phyloP scores from a whole-genome alignment of 2,888 invertebrate species.

The Chalcosyrphus nemorum region DNA sequence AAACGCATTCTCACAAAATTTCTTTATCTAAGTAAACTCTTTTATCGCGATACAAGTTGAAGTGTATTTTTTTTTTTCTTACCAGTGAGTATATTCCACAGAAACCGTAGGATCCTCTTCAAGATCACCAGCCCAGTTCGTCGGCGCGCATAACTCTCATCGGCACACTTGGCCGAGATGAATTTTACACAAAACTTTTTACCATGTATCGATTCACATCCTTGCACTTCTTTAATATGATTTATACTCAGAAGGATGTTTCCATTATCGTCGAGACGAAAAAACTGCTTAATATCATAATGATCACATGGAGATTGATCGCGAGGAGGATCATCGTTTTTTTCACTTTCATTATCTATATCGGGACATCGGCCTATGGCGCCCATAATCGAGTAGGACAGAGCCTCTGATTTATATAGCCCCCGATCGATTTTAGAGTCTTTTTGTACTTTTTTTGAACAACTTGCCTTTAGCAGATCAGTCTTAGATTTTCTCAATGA shows the following conservation, averaged over 20 bases:
- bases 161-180: conserved; percentile 74
- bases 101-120: conserved; percentile 75
- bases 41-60: no score
- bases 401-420: conserved; percentile 79
- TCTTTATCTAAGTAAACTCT: background rate
- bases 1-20: background rate
- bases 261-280: conserved; percentile 81
- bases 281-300: conserved; percentile 81
- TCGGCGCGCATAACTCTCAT: conserved; percentile 75
- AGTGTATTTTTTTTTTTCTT: no score
- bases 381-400: conserved; percentile 80
- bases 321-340: background rate
- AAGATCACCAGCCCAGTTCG: conserved; percentile 71
- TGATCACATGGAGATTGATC: conserved; percentile 77
- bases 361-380: conserved; percentile 79
- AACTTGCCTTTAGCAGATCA: background rate
- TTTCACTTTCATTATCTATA: conserved; percentile 60
- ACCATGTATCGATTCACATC: conserved; percentile 74
- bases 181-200: conserved; percentile 57
- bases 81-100: conserved; percentile 78
- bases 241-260: conserved; percentile 79
- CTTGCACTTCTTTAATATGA: conserved; percentile 79
- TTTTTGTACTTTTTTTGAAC: conserved; percentile 38
- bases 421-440: conserved; percentile 78
- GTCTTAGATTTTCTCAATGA: background rate